These are phyloP conservation scores for Coryphaenoides rupestris DNA, from an alignment of 2,113 vertebrate species.

Conservation along the genomic window DNA sequence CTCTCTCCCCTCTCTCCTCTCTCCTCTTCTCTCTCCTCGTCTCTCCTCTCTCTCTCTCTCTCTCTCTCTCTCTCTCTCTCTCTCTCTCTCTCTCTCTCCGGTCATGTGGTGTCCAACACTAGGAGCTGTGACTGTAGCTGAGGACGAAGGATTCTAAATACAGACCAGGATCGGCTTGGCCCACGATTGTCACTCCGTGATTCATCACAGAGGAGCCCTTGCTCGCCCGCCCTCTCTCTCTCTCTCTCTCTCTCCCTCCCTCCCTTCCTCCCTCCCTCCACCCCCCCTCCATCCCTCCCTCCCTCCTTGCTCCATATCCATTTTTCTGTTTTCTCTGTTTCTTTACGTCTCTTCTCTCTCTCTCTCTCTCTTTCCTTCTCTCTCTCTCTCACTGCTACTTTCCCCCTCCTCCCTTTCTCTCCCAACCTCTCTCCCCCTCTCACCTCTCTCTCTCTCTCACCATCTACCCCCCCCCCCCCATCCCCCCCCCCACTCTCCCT, in stretches of 20 bases:
- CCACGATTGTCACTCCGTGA: slow-evolving; percentile 65
- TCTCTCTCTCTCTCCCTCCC: background rate
- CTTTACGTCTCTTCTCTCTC: background rate
- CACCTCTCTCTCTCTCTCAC: background rate
- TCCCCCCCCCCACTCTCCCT: slow-evolving; percentile 24
- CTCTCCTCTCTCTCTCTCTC: background rate
- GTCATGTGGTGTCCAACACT: slow-evolving; percentile 60
- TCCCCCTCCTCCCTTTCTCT: background rate
- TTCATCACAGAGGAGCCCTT: slow-evolving; percentile 59
- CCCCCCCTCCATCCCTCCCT: background rate
- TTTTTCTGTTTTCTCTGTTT: background rate
- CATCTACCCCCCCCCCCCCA: slow-evolving; percentile 18
- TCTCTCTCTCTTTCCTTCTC: background rate
- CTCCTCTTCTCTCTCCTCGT: too few relatives aligned
- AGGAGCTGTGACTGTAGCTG: slow-evolving; percentile 60
- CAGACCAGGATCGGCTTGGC: slow-evolving; percentile 51
- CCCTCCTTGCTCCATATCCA: background rate
- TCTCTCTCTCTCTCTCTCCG: slow-evolving; percentile 30
- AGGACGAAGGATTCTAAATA: slow-evolving; percentile 63
- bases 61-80: background rate
- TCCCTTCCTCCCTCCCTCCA: background rate
- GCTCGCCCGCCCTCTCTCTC: slow-evolving; percentile 18
- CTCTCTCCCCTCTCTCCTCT: slow-evolving; percentile 33
- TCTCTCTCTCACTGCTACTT: background rate
- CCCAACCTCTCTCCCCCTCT: background rate